Base-by-base conservation (phyloP, 2,797 vertebrate genomes). In the Salmo trutta region DNA sequence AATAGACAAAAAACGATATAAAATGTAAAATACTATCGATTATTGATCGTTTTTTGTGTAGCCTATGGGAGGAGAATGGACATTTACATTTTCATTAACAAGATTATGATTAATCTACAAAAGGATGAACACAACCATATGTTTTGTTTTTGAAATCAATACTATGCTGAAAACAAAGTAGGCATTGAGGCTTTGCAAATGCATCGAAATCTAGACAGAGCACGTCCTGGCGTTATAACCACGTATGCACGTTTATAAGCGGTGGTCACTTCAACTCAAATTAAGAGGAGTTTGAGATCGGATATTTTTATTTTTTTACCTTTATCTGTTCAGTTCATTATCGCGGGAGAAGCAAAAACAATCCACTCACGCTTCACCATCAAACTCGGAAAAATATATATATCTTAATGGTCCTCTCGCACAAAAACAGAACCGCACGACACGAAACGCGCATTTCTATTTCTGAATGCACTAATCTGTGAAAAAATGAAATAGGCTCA, bases 401-500 rank as follows among this genome's bases (percentile, higher is more conserved):
- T 8, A 64, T 67, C 16, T 88, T 88, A 92, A 90, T 88, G 86
- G 85, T 80, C 87, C 59, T 83, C 77, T 70, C 71, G 80, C 79
- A 82, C 81, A 76, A 75, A 88, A 83, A 77, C 87, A 81, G 66
- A 79, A 80, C 36, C 70, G 81, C 80, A 76, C 59, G 71, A 74
- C 73, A 72, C 67, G 24, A 81, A 33, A 68, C 53, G 78, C 77
- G 77, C 27, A 69, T 65, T 75, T 59, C 77, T 81, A 79, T 77
- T 27, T 64, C 66, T 69, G 29, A 78, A 62, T 47, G 24, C 66
- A 79, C 75, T 29, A 79, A 66, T 71, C 31, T 24, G 41, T 15
- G 8, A 74, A 85, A 47, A 88, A 82, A 86, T 75, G 90, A 81
- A 85, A 81, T 65, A 77, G 88, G 81, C 93, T 95, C 93, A 94